Base-by-base conservation (phyloP, 2,888 invertebrate genomes). In the Galeruca laticollis region DNA sequence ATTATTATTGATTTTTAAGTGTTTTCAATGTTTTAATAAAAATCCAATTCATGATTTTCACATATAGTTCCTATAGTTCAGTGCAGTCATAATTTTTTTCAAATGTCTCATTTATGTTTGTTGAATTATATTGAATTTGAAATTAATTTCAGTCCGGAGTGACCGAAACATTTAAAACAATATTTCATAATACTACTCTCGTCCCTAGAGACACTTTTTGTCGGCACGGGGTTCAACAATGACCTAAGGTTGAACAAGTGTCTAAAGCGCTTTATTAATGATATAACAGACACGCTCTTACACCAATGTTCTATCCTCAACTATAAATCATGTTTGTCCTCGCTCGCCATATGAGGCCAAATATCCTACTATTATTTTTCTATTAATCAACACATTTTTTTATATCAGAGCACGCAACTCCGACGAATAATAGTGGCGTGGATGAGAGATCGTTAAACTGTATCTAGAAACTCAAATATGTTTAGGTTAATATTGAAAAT, bases 291-390 rank as follows among this genome's bases (percentile, higher is more conserved):
- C 81, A 79, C 72, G 76, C 77, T 78, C 80, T 78, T 78, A 40
- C 65, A 65, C 60, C 43, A 60, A 47, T 33, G n/a, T 15, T 60
- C 79, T 78, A 74, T 77, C 73, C 75, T 33, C 75, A 78, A 82
- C 82, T 81, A 84, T 82, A 79, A 83, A 84, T 82, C 73, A 78
- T 78, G 70, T 67, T 69, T 74, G 73, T 76, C 75, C 75, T 77
- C 77, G 76, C 75, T 75, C 77, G 75, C 82, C 82, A 82, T 82
- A 82, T 83, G 82, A 82, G 82, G 74, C 81, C 81, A 75, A 77
- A 81, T 80, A 81, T 82, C 80, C 80, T 79, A 79, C 80, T 77
- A 81, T 81, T 80, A 82, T 80, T 82, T 77, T 78, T 64, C 78
- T 76, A 82, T 82, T 82, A 82, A 83, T 83, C 83, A 82, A 78